Percentiles rank a stretch among this genome's conserved stretches.
phyloP scores from a whole-genome alignment of 2,113 vertebrate genomes.

The Calyptomena viridis region DNA sequence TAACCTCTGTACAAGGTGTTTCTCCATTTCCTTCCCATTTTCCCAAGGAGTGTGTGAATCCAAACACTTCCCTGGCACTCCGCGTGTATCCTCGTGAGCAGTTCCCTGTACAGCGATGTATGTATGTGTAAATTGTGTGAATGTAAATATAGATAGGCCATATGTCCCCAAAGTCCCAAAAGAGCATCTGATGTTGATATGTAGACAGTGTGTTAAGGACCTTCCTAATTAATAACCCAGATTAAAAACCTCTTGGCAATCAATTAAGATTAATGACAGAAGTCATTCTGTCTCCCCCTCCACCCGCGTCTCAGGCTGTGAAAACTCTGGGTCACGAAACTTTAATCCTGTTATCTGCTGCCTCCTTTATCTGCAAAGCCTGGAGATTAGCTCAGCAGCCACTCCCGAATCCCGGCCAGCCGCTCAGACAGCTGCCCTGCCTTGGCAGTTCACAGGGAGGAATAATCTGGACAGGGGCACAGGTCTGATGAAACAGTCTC shows the following conservation, averaged over 20 bases:
- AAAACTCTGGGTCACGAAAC: constrained; percentile 70
- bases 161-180: constrained; percentile 64
- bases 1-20: not conserved
- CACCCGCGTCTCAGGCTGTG: constrained; percentile 50
- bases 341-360: constrained; percentile 86
- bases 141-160: constrained; percentile 62
- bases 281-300: constrained; percentile 72
- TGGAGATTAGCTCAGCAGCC: constrained; percentile 81
- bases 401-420: constrained; percentile 84
- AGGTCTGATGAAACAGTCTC: constrained; percentile 66
- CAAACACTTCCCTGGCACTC: not conserved
- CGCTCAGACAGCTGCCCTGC: constrained; percentile 89
- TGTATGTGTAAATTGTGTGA: constrained; percentile 52
- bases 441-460: constrained; percentile 79
- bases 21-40: not conserved
- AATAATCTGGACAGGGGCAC: constrained; percentile 86
- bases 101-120: not conserved
- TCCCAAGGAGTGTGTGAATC: not conserved
- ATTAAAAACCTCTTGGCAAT: constrained; percentile 77
- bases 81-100: not conserved
- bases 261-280: constrained; percentile 81
- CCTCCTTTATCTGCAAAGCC: constrained; percentile 75
- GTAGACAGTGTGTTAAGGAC: constrained; percentile 58
- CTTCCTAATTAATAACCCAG: constrained; percentile 76
- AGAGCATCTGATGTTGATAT: constrained; percentile 66